Conservation (phyloP, 2,888 invertebrate genomes). For the Macrophya alboannulata region DNA sequence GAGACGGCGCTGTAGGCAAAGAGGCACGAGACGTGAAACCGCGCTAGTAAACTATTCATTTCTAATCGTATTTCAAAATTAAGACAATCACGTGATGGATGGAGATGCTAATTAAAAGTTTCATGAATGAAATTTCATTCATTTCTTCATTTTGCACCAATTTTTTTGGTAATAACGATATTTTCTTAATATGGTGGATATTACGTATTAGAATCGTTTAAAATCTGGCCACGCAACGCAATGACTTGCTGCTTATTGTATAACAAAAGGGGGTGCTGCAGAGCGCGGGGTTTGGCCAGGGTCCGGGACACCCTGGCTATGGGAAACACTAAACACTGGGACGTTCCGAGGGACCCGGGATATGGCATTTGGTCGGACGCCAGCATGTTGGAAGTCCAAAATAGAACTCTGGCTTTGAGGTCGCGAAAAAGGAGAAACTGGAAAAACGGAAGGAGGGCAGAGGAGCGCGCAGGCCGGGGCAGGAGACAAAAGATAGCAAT, state of each 20-base stretch:
- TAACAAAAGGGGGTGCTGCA: constrained; percentile 26
- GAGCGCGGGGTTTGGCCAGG: constrained; percentile 16
- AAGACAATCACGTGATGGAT: not conserved
- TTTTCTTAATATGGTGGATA: not conserved
- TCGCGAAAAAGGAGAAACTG: constrained; percentile 66
- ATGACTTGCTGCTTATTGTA: constrained; percentile 32
- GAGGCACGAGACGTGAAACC: not conserved
- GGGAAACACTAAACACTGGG: constrained; percentile 52
- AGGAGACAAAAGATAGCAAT: constrained; percentile 66
- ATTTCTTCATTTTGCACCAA: not conserved
- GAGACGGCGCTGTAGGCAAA: not conserved
- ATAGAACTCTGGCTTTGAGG: constrained; percentile 76
- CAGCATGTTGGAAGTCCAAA: constrained; percentile 74
- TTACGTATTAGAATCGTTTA: constrained; percentile 43
- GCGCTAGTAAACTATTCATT: constrained; percentile 17
- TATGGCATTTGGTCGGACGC: constrained; percentile 75
- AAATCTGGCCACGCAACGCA: constrained; percentile 22
- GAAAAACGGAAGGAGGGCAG: constrained; percentile 56
- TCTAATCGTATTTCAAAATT: not conserved
- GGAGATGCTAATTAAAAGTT: not conserved
- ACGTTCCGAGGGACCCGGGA: constrained; percentile 51
- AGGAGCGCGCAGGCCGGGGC: constrained; percentile 20
- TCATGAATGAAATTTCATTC: not conserved
- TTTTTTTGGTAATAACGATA: not conserved
- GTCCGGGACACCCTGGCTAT: constrained; percentile 46